These are phyloP conservation scores for Oligia fasciuncula DNA, from an alignment of 2,888 invertebrate genomes.

Conservation along the genomic window DNA sequence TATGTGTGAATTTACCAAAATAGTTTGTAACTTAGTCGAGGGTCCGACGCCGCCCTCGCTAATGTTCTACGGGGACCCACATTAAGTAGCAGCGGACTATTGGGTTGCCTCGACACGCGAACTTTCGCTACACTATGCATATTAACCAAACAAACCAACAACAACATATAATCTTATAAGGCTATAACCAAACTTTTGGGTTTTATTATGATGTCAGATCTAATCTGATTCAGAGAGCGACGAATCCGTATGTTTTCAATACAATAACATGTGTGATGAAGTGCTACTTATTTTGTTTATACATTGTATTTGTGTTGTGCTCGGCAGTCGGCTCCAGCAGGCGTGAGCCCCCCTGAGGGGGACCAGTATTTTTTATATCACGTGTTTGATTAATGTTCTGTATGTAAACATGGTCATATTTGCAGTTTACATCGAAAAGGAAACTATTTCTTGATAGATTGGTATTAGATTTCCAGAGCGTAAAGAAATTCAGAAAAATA, in stretches of 20 bases:
- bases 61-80: slow-evolving; percentile 1
- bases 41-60: not conserved
- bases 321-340: slow-evolving; percentile 7
- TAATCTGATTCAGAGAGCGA: slow-evolving; percentile 41
- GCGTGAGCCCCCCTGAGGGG: not conserved
- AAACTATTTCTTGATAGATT: not conserved
- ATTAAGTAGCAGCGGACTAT: not conserved
- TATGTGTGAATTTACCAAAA: slow-evolving; percentile 16
- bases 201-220: slow-evolving; percentile 45
- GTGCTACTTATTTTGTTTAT: slow-evolving; percentile 51
- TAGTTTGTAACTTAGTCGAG: slow-evolving; percentile 2
- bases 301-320: slow-evolving; percentile 22
- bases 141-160: not conserved
- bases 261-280: slow-evolving; percentile 53
- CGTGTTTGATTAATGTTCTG: slow-evolving; percentile 32
- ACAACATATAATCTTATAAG: not conserved
- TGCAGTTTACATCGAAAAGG: slow-evolving; percentile 4
- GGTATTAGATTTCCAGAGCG: not conserved
- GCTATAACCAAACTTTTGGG: not conserved
- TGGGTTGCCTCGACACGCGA: slow-evolving; percentile 9
- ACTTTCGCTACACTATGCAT: slow-evolving; percentile 4
- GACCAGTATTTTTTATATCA: slow-evolving; percentile 27
- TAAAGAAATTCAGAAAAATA: not conserved
- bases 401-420: slow-evolving; percentile 30
- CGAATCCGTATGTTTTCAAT: slow-evolving; percentile 44